A percentile compares a stretch with the other conserved stretches of the same genome.
Evolutionary conservation across 2,113 vertebrate species (phyloP).

Genomic region (Stictonetta naevosa): DNA sequence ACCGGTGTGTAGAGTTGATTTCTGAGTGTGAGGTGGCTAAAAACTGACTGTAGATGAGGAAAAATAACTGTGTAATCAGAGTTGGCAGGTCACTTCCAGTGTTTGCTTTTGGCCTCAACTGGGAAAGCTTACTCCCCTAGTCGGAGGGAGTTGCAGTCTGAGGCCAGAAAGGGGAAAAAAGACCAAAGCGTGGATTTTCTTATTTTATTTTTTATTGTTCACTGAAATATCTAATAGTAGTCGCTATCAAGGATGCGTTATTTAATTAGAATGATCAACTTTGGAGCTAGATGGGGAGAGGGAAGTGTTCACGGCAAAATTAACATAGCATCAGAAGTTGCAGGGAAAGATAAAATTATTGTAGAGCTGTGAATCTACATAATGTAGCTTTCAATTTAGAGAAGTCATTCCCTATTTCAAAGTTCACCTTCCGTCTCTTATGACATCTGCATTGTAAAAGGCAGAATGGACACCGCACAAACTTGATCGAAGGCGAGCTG

Average conservation of each 20-base stretch:
- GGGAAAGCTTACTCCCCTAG: neutral
- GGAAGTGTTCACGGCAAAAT: neutral
- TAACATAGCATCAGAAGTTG: neutral
- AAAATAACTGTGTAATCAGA: neutral
- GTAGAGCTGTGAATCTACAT: neutral
- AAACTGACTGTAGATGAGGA: neutral
- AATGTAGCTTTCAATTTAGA: neutral
- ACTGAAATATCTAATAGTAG: neutral
- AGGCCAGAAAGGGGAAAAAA: neutral
- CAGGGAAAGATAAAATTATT: neutral
- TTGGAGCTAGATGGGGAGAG: neutral
- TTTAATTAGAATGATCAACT: neutral
- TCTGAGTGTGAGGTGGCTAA: neutral
- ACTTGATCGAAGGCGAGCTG: neutral
- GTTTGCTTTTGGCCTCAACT: neutral
- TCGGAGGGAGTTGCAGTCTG: neutral
- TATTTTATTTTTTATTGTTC: neutral
- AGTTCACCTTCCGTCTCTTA: neutral
- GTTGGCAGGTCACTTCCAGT: neutral
- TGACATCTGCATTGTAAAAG: neutral
- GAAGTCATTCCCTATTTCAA: neutral
- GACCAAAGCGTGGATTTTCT: neutral
- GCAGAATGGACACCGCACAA: neutral
- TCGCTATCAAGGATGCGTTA: neutral
- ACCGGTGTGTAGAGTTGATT: neutral